phyloP scores from a whole-genome alignment of 2,888 invertebrate species.

The Cheilosia vernalis region DNA sequence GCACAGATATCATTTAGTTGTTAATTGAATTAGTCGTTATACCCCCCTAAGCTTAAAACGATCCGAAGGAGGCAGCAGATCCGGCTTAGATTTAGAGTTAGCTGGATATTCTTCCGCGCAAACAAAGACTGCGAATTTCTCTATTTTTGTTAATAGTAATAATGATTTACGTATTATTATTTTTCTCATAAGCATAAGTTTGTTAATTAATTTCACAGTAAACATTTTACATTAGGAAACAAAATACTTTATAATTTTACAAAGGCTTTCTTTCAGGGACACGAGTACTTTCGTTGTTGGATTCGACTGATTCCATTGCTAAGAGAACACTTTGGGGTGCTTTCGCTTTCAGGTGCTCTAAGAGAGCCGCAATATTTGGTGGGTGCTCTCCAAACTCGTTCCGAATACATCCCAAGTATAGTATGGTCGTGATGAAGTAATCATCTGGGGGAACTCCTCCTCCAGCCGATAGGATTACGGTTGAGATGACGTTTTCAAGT shows the following conservation, averaged over 20 bases:
- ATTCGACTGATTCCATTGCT: neutral
- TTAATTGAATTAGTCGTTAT: conserved; percentile 47
- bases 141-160: conserved; percentile 53
- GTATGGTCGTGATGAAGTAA: conserved; percentile 62
- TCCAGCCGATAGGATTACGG: conserved; percentile 71
- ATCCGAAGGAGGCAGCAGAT: conserved; percentile 25
- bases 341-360: conserved; percentile 53
- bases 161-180: conserved; percentile 21
- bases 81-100: conserved; percentile 40
- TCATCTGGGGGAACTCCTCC: conserved; percentile 63
- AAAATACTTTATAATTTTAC: neutral
- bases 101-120: conserved; percentile 43
- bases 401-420: conserved; percentile 65
- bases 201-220: conserved; percentile 55
- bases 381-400: conserved; percentile 73
- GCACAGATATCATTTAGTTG: conserved; percentile 22
- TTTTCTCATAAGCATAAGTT: conserved; percentile 57
- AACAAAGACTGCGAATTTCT: conserved; percentile 71
- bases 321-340: neutral
- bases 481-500: conserved; percentile 66
- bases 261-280: neutral
- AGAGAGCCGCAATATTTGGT: conserved; percentile 69
- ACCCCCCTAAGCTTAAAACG: neutral
- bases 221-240: conserved; percentile 45
- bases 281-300: conserved; percentile 20